Evolutionary conservation across 2,797 vertebrate species (phyloP).

Genomic region (Tenualosa thibaudeaui): DNA sequence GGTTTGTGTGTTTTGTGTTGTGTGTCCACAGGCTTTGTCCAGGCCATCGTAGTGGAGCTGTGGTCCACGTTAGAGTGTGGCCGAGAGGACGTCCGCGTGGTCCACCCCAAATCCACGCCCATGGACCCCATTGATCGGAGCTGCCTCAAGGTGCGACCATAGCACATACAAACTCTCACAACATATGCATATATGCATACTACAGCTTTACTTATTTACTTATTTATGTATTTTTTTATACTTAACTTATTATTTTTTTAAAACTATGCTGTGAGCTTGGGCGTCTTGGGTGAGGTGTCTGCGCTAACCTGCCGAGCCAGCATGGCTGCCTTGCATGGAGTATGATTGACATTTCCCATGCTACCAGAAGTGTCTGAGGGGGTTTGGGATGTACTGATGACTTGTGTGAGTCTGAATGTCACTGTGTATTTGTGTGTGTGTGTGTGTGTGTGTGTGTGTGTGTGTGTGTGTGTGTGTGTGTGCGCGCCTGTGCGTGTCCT

Average conservation of each 20-base stretch:
- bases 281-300: not conserved
- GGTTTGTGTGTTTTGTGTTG: not conserved
- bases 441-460: not conserved
- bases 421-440: not conserved
- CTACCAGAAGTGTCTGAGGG: not conserved
- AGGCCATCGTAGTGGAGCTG: conserved; percentile 81
- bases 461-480: not conserved
- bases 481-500: conserved; percentile 26
- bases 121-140: conserved; percentile 90
- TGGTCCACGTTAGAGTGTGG: conserved; percentile 91
- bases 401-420: not conserved
- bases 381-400: not conserved
- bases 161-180: conserved; percentile 25
- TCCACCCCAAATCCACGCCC: conserved; percentile 82
- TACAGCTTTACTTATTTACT: too few species aligned
- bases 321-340: too few species aligned
- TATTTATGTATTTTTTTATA: too few species aligned
- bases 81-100: conserved; percentile 85
- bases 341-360: not conserved
- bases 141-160: conserved; percentile 85
- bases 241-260: too few species aligned
- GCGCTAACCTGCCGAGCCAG: not conserved
- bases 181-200: not conserved
- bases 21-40: conserved; percentile 80
- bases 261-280: not conserved